Base-by-base conservation (phyloP, 2,113 vertebrate genomes). In the Chaenocephalus aceratus region DNA sequence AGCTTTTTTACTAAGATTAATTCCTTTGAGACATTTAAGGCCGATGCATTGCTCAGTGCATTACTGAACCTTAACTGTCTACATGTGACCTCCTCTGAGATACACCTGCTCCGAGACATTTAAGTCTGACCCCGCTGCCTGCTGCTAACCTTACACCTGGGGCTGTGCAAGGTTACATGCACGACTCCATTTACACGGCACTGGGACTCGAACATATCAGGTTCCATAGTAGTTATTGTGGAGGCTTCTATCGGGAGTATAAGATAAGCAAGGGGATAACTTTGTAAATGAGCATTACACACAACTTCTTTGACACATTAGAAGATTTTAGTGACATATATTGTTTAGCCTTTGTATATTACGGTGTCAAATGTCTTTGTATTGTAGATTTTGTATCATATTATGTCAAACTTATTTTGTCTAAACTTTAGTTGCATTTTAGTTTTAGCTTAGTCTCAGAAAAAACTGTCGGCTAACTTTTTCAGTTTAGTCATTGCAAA, bases 101-200 rank as follows among this genome's bases (percentile, higher is more conserved):
- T 60, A 14, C n/a, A 66, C 49, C 75, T 63, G 69, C 48, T 44
- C 45, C 16, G 3, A 5, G 23, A 46, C 70, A 15, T 71, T 80
- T 85, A 21, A 68, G 8, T 57, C 67, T 75, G 54, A 56, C 62
- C 77, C 65, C 49, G 16, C 54, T 21, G 18, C 11, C n/a, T n/a
- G n/a, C 56, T 58, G 60, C 12, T 26, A 15, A 5, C 41, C 36
- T 45, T 18, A 21, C 41, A 7, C 56, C 23, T 36, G 9, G 66
- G 57, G 23, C 54, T 34, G 54, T 64, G 18, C 69, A 72, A 41
- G 54, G 48, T 85, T 80, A 51, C 72, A 51, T 30, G 53, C 12
- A 51, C 0, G 1, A 59, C 13, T 70, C 26, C 7, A 36, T 60
- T 79, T 49, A 70, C 58, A 1, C 34, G 0, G 6, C 41, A 30